Conservation (phyloP, 2,888 invertebrate genomes). For the Phengaris alcon region DNA sequence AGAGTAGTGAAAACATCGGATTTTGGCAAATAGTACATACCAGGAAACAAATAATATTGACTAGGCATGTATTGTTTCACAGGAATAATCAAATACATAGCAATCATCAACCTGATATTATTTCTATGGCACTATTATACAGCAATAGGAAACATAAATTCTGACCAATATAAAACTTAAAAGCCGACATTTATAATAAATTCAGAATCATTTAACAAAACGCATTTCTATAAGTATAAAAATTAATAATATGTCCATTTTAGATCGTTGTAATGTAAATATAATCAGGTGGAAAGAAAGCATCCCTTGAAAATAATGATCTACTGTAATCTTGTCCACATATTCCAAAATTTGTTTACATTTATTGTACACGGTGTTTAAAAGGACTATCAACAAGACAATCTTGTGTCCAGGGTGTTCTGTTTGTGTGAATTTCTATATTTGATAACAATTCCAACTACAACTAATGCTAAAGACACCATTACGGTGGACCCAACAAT, state of each 20-base stretch:
- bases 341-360: not conserved
- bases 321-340: not conserved
- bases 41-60: conserved; percentile 48
- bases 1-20: not conserved
- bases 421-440: conserved; percentile 32
- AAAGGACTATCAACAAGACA: conserved; percentile 31
- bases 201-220: conserved; percentile 34
- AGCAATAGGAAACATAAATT: conserved; percentile 57
- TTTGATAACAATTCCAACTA: conserved; percentile 37
- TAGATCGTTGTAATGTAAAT: not conserved
- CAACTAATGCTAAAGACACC: conserved; percentile 50
- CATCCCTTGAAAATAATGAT: not conserved
- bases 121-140: conserved; percentile 72
- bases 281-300: not conserved
- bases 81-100: conserved; percentile 21
- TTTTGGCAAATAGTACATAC: conserved; percentile 34
- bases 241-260: not conserved
- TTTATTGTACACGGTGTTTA: not conserved
- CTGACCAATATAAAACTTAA: conserved; percentile 55
- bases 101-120: conserved; percentile 8
- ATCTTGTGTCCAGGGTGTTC: not conserved
- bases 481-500: conserved; percentile 53
- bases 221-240: not conserved
- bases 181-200: conserved; percentile 56
- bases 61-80: conserved; percentile 50